Evolutionary conservation across 2,797 vertebrate species (phyloP).

Genomic region (Sorex maritimensis): DNA sequence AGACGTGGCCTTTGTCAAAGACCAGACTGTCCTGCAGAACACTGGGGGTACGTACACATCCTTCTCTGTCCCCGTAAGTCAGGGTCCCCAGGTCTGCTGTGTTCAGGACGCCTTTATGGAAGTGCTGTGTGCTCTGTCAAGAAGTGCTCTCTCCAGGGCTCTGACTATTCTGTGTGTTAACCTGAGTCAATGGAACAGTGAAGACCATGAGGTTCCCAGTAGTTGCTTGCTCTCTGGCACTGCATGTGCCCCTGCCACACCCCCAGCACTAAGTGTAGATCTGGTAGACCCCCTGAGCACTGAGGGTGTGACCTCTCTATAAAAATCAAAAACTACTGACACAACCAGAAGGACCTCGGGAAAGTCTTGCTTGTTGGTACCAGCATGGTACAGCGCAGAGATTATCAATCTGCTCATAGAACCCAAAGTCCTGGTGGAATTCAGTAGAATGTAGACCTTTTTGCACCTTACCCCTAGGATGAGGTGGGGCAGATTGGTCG

Average conservation of each 20-base stretch:
- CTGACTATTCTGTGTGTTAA: neutral
- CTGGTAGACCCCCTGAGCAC: too few species aligned
- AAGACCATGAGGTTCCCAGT: neutral
- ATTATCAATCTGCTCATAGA: neutral
- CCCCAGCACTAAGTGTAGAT: too few species aligned
- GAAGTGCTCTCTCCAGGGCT: neutral
- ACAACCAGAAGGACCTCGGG: neutral
- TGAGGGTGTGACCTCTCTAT: too few species aligned
- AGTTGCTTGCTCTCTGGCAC: neutral
- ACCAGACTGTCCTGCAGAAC: slow-evolving; percentile 90
- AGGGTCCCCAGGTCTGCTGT: neutral
- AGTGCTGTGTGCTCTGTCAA: neutral
- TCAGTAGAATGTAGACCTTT: neutral
- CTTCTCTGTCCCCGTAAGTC: neutral
- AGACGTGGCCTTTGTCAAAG: slow-evolving; percentile 95
- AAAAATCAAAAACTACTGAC: too few species aligned
- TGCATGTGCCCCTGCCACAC: too few species aligned
- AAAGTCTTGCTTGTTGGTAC: neutral
- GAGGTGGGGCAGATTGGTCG: neutral
- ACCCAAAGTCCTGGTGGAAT: slow-evolving; percentile 8
- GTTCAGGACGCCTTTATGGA: slow-evolving; percentile 3
- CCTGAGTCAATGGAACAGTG: neutral
- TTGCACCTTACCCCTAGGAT: neutral
- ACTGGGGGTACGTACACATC: slow-evolving; percentile 84
- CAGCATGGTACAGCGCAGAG: neutral